Base-by-base conservation (phyloP, 2,113 vertebrate species). In the Nesogale talazaci region DNA sequence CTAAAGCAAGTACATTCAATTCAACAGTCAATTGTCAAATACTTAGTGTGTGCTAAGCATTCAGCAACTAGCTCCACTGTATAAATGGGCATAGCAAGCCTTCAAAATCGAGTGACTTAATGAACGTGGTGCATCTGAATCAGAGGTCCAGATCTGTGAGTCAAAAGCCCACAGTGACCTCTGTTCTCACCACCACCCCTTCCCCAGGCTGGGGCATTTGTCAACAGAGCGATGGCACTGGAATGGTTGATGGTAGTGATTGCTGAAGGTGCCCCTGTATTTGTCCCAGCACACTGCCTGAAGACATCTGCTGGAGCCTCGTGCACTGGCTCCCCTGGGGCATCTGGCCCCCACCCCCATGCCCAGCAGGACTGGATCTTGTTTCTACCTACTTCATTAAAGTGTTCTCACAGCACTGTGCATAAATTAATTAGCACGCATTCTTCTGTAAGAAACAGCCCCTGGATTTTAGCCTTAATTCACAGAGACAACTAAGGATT, bases 351-450 rank as follows among this genome's bases (percentile, higher is more conserved):
- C 46, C 46, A 52, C 46, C 46, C 46, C 46, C 65, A 2, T 77
- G 29, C 88, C 83, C 63, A 20, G 57, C 86, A 92, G 38, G 20
- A 27, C 69, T 69, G 74, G 70, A 93, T 96, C 94, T 91, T 89
- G 59, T 94, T 97, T 95, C 96, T 76, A 46, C 75, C 59, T 46
- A 85, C 83, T 95, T 95, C 88, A 91, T 95, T 93, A 94, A 91
- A 96, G 85, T 36, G 7, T 93, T 94, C 83, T 94, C 84, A 59
- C 69, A 82, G 84, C 76, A 74, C 65, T 79, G 69, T 82, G 72
- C 91, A 92, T 96, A 95, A 95, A 94, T 95, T 94, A 95, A 96
- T 95, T 90, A 96, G 78, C 85, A 86, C 70, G 83, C 79, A 88
- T 79, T 94, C 88, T 89, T 91, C 94, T 92, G n/a, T 86, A 95